Conservation (phyloP, 2,113 vertebrate genomes). For the Limnothrissa miodon region DNA sequence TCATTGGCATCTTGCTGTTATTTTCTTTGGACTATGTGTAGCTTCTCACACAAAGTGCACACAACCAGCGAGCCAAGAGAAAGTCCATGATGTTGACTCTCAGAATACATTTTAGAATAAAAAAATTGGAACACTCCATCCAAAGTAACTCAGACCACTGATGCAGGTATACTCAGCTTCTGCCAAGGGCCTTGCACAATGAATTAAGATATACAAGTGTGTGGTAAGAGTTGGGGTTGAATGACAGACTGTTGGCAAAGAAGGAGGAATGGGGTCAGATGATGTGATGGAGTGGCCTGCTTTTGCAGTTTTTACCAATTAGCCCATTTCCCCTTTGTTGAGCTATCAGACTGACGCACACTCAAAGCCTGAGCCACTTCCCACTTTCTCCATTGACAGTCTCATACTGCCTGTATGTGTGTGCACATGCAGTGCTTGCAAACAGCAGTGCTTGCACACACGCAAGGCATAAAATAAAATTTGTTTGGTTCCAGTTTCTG, state of each 20-base stretch:
- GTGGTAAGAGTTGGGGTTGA: not conserved
- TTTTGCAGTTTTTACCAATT: constrained; percentile 18
- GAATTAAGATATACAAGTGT: no score
- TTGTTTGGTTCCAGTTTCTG: no score
- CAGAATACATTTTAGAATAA: not conserved
- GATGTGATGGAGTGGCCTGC: not conserved
- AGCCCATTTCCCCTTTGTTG: constrained; percentile 7
- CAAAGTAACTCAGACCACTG: not conserved
- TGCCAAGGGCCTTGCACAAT: no score
- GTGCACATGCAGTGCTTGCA: no score
- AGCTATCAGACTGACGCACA: constrained; percentile 23
- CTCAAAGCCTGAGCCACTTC: constrained; percentile 35
- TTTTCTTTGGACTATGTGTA: not conserved
- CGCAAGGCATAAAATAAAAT: no score
- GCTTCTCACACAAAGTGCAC: not conserved
- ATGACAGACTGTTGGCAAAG: not conserved
- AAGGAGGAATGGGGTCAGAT: not conserved
- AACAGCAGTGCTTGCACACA: no score
- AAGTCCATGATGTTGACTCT: not conserved
- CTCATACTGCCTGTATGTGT: no score
- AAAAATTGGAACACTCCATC: not conserved
- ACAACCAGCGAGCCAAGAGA: not conserved
- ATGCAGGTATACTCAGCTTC: no score
- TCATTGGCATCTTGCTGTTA: no score
- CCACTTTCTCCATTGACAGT: not conserved